Percentiles rank a stretch among this genome's conserved stretches.
phyloP scores from a whole-genome alignment of 2,113 vertebrate species.

The Cryptotis parvus region DNA sequence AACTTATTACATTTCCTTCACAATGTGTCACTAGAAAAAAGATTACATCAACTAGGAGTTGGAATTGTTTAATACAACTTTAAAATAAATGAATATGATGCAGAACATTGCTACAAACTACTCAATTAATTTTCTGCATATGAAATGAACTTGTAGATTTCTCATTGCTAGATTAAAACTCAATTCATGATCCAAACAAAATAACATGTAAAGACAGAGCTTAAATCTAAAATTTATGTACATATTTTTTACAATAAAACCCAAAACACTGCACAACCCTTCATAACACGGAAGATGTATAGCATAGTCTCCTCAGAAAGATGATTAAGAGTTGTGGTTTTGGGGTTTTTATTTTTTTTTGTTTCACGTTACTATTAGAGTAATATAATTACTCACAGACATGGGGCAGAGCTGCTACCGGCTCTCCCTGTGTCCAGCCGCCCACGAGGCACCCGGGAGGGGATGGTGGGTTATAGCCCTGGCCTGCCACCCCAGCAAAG shows the following conservation, averaged over 20 bases:
- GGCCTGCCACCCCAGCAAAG: no score
- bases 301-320: background rate
- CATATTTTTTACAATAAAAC: constrained; percentile 39
- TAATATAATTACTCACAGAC: no score
- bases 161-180: constrained; percentile 51
- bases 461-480: no score
- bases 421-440: no score
- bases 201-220: constrained; percentile 38
- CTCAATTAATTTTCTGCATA: constrained; percentile 63
- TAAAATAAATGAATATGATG: constrained; percentile 55
- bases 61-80: constrained; percentile 55
- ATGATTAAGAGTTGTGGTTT: background rate
- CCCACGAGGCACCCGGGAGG: no score
- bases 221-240: background rate
- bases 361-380: background rate
- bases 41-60: constrained; percentile 6
- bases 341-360: no score
- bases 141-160: constrained; percentile 65
- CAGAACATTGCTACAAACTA: constrained; percentile 31
- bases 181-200: constrained; percentile 53
- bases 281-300: background rate
- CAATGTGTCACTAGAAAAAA: background rate
- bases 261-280: background rate
- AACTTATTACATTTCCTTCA: constrained; percentile 40
- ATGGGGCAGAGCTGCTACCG: no score